Base-by-base conservation (phyloP, 2,797 vertebrate genomes). In the Cirrhinus mrigala region DNA sequence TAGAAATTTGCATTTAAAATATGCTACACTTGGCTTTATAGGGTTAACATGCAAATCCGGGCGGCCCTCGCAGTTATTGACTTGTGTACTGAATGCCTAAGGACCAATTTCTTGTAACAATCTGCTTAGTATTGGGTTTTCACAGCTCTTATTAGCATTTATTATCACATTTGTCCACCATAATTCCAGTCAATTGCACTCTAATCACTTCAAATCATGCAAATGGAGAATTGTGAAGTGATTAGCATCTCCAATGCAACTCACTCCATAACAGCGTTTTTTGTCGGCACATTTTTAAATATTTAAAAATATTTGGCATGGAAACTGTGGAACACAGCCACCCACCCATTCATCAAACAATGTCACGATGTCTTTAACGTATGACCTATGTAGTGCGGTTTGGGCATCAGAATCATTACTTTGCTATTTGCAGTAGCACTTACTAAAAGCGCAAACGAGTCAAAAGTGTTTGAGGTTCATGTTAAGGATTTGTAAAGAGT, bases 131-230 rank as follows among this genome's bases (percentile, higher is more conserved):
- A 68, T 68, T 24, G 60, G 16, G 46, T 54, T 76, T 77, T 68
- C 33, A 77, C 12, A 68, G 73, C 33, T 54, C 82, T 48, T 27
- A 54, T 77, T 84, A 84, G 62, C 82, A 77, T 84, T 77, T 68
- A 77, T 69, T 69, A 77, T 84, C 74, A 77, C 60, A 84, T 84
- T 56, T 77, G 82, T 77, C 82, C 82, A 56, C 60, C 22, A 46
- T 84, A 68, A 84, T 84, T 84, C 48, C 60, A 56, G 82, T 84
- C 82, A 77, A 66, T 56, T 84, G 74, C 29, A 0, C 73, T 84
- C 82, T 69, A 84, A 84, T 84, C 82, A 77, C 82, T 84, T 56
- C 48, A 84, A 29, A 76, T 64, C 71, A 76, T 83, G 73, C 60
- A 83, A 83, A 83, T 56, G 18, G 27, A 4, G 82, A 77, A 70